These are phyloP conservation scores for Eupleurogrammus muticus DNA, from an alignment of 2,797 vertebrate genomes.

Conservation along the genomic window DNA sequence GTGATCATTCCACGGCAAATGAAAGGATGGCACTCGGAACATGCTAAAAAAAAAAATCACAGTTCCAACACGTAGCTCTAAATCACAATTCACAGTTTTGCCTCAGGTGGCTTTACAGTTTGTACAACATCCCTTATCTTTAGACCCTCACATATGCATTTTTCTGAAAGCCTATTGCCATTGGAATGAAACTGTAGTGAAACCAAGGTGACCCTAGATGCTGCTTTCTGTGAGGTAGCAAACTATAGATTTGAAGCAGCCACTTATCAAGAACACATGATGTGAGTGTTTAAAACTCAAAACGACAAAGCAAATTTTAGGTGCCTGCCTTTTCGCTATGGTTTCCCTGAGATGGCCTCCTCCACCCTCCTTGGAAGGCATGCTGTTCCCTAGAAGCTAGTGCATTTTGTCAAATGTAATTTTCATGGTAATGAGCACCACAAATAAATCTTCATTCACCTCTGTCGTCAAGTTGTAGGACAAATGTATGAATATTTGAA, in stretches of 20 bases:
- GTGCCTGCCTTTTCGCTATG: too few relatives aligned
- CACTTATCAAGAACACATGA: not conserved
- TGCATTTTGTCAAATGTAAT: not conserved
- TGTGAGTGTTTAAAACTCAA: not conserved
- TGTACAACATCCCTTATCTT: too few relatives aligned
- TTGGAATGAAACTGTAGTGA: not conserved
- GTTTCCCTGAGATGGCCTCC: not conserved
- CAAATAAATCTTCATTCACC: not conserved
- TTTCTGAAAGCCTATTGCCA: not conserved
- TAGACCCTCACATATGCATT: not conserved
- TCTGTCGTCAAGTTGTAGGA: not conserved
- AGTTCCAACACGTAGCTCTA: too few relatives aligned
- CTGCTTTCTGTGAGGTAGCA: not conserved
- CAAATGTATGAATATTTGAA: not conserved
- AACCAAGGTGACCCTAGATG: not conserved
- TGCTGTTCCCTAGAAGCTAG: not conserved
- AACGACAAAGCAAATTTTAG: not conserved
- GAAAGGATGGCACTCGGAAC: too few relatives aligned
- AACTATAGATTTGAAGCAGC: not conserved
- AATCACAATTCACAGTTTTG: too few relatives aligned
- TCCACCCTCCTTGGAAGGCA: not conserved
- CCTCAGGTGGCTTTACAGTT: too few relatives aligned
- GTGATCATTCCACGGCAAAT: too few relatives aligned
- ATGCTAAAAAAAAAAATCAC: too few relatives aligned
- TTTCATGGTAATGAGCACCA: not conserved